Conservation (phyloP, 2,113 vertebrate species). For the Tychaedon coryphoeus region DNA sequence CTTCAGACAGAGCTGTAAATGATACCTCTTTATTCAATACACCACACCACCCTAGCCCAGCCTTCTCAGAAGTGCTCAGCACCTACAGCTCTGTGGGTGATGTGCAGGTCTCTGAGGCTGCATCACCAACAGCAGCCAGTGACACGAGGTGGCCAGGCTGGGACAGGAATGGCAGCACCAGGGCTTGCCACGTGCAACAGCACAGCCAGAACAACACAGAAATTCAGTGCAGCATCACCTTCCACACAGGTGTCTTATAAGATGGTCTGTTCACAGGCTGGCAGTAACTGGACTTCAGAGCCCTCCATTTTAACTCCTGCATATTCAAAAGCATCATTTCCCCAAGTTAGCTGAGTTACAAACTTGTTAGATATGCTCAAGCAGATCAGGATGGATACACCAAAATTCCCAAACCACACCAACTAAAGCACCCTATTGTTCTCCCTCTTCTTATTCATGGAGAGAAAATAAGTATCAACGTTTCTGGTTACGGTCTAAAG, state of each 20-base stretch:
- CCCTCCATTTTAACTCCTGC: background rate
- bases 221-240: background rate
- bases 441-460: background rate
- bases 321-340: background rate
- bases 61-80: background rate
- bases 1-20: conserved; percentile 15
- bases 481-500: background rate
- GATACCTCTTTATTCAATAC: background rate
- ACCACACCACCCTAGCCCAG: background rate
- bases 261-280: background rate
- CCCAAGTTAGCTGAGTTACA: background rate
- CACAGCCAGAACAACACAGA: background rate
- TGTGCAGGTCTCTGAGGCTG: background rate
- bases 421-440: background rate
- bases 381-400: background rate
- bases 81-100: accelerated
- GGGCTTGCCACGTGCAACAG: accelerated
- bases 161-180: background rate
- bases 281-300: background rate
- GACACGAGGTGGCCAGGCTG: accelerated
- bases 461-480: background rate
- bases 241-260: background rate
- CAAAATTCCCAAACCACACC: background rate
- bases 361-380: background rate
- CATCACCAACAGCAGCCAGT: background rate